Percentiles rank a stretch among this genome's conserved stretches.
These are phyloP conservation scores for Choreutis nemorana DNA, from an alignment of 2,888 invertebrate genomes.

Conservation along the genomic window DNA sequence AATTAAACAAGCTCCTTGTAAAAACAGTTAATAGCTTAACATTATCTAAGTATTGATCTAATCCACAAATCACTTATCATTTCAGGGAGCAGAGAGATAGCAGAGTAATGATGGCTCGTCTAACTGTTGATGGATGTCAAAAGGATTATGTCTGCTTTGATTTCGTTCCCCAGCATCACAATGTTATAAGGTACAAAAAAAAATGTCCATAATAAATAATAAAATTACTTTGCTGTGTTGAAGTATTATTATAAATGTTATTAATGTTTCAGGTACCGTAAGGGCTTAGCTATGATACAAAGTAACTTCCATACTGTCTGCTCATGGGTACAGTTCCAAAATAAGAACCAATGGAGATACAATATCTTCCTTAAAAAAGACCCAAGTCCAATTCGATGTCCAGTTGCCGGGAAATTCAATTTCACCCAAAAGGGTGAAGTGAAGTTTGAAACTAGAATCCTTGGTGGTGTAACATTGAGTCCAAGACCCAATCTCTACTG, in stretches of 20 bases:
- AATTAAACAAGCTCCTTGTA: neutral
- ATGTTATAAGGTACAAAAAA: slow-evolving; percentile 73
- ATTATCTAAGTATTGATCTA: neutral
- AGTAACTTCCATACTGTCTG: slow-evolving; percentile 93
- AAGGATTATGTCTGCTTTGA: slow-evolving; percentile 98
- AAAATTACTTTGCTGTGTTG: neutral
- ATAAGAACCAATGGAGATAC: slow-evolving; percentile 86
- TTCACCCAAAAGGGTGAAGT: slow-evolving; percentile 93
- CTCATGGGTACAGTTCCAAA: slow-evolving; percentile 92
- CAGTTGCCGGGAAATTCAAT: slow-evolving; percentile 95
- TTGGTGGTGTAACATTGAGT: slow-evolving; percentile 93
- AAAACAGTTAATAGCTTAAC: neutral
- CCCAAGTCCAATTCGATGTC: slow-evolving; percentile 92
- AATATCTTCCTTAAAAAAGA: slow-evolving; percentile 85
- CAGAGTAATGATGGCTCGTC: slow-evolving; percentile 93
- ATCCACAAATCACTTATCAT: neutral
- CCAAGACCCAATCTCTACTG: slow-evolving; percentile 94
- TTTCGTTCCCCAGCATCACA: slow-evolving; percentile 95
- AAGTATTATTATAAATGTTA: neutral
- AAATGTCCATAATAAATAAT: neutral
- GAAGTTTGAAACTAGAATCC: slow-evolving; percentile 89
- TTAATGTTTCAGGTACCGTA: slow-evolving; percentile 72
- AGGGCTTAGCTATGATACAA: slow-evolving; percentile 87
- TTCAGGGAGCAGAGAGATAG: slow-evolving; percentile 89
- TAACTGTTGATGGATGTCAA: slow-evolving; percentile 96